These are phyloP conservation scores for Anastrepha obliqua DNA, from an alignment of 1,140 invertebrate genomes.

Conservation along the genomic window DNA sequence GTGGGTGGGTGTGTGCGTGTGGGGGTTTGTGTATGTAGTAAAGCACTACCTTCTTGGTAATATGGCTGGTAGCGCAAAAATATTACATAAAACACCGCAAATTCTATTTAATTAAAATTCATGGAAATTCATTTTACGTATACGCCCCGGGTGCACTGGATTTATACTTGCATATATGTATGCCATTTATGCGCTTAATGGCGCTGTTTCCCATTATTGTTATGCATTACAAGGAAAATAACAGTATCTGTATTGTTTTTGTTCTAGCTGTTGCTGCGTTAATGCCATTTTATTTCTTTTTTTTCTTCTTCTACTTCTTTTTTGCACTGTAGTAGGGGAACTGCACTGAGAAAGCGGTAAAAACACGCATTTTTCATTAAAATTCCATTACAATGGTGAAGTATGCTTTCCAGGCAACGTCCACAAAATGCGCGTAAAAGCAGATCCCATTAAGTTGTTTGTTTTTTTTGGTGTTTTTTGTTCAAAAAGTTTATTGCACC, in stretches of 20 bases:
- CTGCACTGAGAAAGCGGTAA: neutral
- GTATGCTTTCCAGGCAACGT: neutral
- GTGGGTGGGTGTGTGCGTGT: too few relatives aligned
- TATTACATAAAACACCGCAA: neutral
- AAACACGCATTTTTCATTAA: constrained; percentile 36
- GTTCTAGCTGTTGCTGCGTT: neutral
- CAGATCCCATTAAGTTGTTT: too few relatives aligned
- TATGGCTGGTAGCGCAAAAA: neutral
- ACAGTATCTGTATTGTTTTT: neutral
- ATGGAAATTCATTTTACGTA: constrained; percentile 1
- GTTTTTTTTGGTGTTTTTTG: neutral
- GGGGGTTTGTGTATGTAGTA: too few relatives aligned
- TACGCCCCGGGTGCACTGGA: neutral
- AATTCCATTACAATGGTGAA: neutral
- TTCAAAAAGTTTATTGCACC: neutral
- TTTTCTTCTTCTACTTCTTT: too few relatives aligned
- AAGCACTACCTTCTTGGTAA: too few relatives aligned
- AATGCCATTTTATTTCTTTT: neutral
- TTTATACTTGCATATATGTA: neutral
- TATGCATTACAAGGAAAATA: neutral
- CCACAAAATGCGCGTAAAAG: neutral
- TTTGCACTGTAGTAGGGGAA: too few relatives aligned
- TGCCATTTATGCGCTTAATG: neutral
- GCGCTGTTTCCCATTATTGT: neutral
- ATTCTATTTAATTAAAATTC: constrained; percentile 40